A percentile compares a stretch with the other conserved stretches of the same genome.
Conservation (phyloP, 2,888 invertebrate species). For the Drosophila cyrtoloma region DNA sequence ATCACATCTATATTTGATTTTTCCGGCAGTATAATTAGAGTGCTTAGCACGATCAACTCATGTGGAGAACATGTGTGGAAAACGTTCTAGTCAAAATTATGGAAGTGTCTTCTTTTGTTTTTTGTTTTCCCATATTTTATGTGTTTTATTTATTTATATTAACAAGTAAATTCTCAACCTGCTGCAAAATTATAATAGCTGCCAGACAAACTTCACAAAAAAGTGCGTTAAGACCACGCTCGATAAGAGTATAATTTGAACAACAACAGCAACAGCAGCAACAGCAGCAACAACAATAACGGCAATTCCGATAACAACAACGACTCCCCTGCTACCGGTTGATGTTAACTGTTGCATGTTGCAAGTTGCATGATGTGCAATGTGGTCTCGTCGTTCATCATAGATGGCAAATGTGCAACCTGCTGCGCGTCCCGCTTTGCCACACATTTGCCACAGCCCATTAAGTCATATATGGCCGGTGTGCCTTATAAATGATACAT, state of each 20-base stretch:
- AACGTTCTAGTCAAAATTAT: not conserved
- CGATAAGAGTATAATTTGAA: constrained; percentile 10
- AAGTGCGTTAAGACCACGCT: not conserved
- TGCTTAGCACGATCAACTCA: not conserved
- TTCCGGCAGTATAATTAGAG: too few relatives aligned
- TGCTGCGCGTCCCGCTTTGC: constrained; percentile 55
- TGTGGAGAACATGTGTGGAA: not conserved
- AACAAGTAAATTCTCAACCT: not conserved
- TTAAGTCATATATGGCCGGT: constrained; percentile 53
- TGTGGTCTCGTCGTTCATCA: constrained; percentile 25
- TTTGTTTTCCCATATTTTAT: not conserved
- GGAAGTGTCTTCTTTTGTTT: not conserved
- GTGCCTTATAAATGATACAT: constrained; percentile 40
- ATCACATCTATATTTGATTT: too few relatives aligned
- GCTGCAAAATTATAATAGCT: not conserved
- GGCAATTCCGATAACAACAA: constrained; percentile 24
- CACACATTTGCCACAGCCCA: constrained; percentile 48
- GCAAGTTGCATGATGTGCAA: constrained; percentile 23
- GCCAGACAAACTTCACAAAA: constrained; percentile 9
- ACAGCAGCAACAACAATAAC: constrained; percentile 4
- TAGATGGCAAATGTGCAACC: constrained; percentile 64
- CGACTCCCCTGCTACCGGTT: constrained; percentile 30
- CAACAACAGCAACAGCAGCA: not conserved
- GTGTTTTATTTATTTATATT: too few relatives aligned
- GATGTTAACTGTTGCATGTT: constrained; percentile 8